Evolutionary conservation across 1,140 invertebrate species (phyloP), one percentile per base, ranked within the genome.

Genomic region (Lasioglossum baleicum): DNA sequence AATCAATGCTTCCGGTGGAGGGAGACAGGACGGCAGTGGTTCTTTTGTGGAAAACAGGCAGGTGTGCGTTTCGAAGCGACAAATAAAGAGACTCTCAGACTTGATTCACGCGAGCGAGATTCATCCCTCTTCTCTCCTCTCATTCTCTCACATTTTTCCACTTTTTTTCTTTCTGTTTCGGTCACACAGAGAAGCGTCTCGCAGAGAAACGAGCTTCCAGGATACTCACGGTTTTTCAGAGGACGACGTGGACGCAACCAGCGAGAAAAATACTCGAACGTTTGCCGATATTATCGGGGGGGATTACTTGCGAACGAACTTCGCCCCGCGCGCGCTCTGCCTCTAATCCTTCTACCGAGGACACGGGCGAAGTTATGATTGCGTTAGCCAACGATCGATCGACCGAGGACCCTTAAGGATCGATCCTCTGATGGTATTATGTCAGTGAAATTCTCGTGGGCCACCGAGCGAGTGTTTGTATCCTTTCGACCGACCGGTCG

Each of bases 181-280:
- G 60, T 66, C 48, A 75, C 11, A 17, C 4, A 53, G 71, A 60
- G 22, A 74, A 44, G 70, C 48, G 26, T 26, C 60, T 61, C 63
- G 35, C 78, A 73, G 51, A 20, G 17, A 60, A 81, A 84, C 75
- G 10, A 73, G 74, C 73, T 53, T 26, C 73, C 72, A 13, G 40
- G 20, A 81, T 85, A 85, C 83, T 85, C 83, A 85, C 83, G 83
- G 84, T 35, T 74, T 58, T 84, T 78, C 31, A n/a, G 68, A 56
- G 26, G 75, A 22, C 51, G 82, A 60, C 70, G 20, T 67, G 68
- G 71, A 61, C 61, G 51, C 42, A 70, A 42, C 5, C 31, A 15
- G 51, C 2, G 35, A 53, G 61, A 81, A 84, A 84, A 85, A 82
- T 75, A 81, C 74, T 71, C 69, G 83, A 82, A 82, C 53, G 65